A percentile compares a stretch with the other conserved stretches of the same genome.
These are phyloP conservation scores for Chaetorhynchus papuensis DNA, from an alignment of 2,113 vertebrate genomes.

Conservation along the genomic window DNA sequence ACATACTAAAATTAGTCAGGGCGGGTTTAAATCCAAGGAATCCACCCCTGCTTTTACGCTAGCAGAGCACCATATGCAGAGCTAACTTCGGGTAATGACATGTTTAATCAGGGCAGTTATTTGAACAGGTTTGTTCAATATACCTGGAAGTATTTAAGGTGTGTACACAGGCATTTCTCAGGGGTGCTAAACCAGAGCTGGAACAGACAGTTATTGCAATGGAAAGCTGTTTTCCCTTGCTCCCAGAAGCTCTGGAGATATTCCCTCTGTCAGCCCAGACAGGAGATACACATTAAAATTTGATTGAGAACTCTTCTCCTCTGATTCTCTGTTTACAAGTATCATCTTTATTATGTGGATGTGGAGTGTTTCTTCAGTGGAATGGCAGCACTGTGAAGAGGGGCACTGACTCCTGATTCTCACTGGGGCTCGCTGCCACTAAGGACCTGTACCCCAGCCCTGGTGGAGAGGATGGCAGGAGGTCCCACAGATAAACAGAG, in stretches of 20 bases:
- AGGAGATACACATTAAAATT: neutral
- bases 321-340: neutral
- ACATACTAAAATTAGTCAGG: neutral
- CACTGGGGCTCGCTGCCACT: neutral
- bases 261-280: neutral
- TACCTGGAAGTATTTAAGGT: neutral
- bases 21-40: neutral
- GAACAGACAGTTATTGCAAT: neutral
- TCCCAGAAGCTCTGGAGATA: neutral
- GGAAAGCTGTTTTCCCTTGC: neutral
- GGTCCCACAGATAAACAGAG: neutral
- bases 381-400: neutral
- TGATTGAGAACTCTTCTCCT: neutral
- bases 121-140: neutral
- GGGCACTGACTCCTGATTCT: neutral
- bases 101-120: neutral
- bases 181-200: neutral
- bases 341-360: neutral
- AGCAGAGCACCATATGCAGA: neutral
- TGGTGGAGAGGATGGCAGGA: rapidly evolving
- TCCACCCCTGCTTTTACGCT: neutral
- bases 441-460: neutral
- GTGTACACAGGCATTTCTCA: neutral
- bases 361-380: neutral
- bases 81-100: neutral